phyloP scores from a whole-genome alignment of 2,797 vertebrate species.

The Zonotrichia albicollis region DNA sequence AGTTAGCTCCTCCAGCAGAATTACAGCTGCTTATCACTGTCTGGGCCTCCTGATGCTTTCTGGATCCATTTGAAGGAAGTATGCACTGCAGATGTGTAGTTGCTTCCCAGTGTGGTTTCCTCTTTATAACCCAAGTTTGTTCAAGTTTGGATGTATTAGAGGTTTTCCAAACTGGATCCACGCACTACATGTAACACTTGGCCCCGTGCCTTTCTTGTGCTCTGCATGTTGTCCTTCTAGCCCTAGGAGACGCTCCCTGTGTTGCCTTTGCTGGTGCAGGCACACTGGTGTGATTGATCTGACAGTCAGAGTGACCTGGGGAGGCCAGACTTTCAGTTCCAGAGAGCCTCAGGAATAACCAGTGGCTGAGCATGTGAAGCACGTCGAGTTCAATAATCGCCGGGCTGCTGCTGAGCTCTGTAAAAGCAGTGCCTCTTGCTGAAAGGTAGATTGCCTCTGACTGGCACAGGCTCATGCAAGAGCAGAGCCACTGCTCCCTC shows the following conservation, averaged over 20 bases:
- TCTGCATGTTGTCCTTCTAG: neutral
- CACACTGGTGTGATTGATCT: neutral
- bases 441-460: neutral
- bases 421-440: neutral
- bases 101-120: neutral
- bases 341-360: neutral
- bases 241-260: neutral
- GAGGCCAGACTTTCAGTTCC: neutral
- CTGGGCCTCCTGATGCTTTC: neutral
- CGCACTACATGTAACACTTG: neutral
- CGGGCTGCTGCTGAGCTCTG: neutral
- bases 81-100: fast-evolving
- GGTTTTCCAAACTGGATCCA: neutral
- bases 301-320: neutral
- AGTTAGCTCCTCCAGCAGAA: neutral
- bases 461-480: neutral
- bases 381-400: fast-evolving
- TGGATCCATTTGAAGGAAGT: neutral
- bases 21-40: neutral
- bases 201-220: neutral
- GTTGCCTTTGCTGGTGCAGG: neutral
- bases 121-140: neutral
- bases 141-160: neutral
- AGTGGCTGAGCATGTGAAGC: neutral
- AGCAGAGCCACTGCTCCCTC: neutral